These are phyloP conservation scores for Lycopodina hypogea DNA, from an alignment of 37 sponge, comb jelly and placozoan genomes.

Conservation along the genomic window DNA sequence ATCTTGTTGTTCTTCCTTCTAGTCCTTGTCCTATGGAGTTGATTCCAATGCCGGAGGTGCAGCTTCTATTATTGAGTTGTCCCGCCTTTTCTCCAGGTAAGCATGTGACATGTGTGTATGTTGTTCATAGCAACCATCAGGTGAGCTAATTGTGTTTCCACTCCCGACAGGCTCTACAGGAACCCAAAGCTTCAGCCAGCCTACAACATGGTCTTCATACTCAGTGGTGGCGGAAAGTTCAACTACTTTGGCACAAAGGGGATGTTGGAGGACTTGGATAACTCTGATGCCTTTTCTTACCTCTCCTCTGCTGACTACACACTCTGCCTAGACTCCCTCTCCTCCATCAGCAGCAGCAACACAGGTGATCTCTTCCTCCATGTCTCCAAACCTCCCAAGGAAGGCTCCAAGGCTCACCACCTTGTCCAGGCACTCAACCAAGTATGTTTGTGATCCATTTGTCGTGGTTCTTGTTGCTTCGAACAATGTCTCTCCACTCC, in stretches of 20 bases:
- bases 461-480: neutral
- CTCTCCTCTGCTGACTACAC: constrained; percentile 74
- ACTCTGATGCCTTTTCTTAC: constrained; percentile 24
- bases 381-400: constrained; percentile 88
- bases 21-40: constrained; percentile 69
- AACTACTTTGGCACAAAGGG: constrained; percentile 87
- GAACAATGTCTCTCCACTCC: too few species aligned
- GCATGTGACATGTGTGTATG: neutral
- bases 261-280: constrained; percentile 70
- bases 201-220: constrained; percentile 79
- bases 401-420: constrained; percentile 47
- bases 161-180: constrained; percentile 48
- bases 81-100: constrained; percentile 83
- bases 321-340: constrained; percentile 83
- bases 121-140: neutral
- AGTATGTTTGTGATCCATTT: neutral
- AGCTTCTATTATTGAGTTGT: constrained; percentile 81
- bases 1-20: neutral
- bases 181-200: constrained; percentile 42
- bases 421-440: constrained; percentile 46
- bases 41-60: constrained; percentile 89
- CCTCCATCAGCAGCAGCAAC: neutral
- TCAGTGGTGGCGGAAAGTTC: constrained; percentile 84
- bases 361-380: constrained; percentile 60
- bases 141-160: too few species aligned